Evolutionary conservation across 2,113 vertebrate species (phyloP), one percentile per base, ranked within the genome.

Genomic region (Meles meles): DNA sequence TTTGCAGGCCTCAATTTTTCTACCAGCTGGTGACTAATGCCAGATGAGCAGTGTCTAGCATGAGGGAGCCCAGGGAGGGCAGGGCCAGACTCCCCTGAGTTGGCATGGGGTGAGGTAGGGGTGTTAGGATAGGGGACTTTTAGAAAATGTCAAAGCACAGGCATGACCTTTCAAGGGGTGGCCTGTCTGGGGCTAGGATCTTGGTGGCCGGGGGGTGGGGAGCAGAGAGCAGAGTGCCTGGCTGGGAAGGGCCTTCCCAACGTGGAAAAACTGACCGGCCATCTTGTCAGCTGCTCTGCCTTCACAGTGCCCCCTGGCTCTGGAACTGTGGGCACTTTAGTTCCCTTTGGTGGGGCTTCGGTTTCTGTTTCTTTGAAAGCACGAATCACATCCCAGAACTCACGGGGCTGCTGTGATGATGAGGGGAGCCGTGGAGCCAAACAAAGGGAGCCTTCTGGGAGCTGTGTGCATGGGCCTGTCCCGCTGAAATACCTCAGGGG

Each of bases 1-100:
- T 52, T 31, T 31, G 42, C 52, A 69, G 7, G 37, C 65, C 47
- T 71, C 42, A 1, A 29, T 20, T 79, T 39, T 79, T 57, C 88
- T 88, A 85, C 49, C 11, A 34, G 1, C n/a, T n/a, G 63, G 85
- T 98, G 96, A 97, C 93, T 98, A 91, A 98, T 8, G 4, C 21
- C 1, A 7, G 65, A 95, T 97, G 96, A 97, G 94, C 93, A 94
- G 91, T 1, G 67, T 94, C 91, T 94, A 86, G 76, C 27, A 8
- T 31, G 90, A 82, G 47, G 93, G 80, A 91, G 88, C 37, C 18
- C 13, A 3, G 31, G 47, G 29, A 13, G 18, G 90, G 55, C 13
- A 61, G 79, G 42, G 23, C 52, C 83, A 67, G 88, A 49, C 44
- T 67, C 74, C 72, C 39, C 23, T 15, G 91, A 90, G 87, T 49